Evolutionary conservation across 2,797 vertebrate species (phyloP).

Genomic region (Pygocentrus nattereri): DNA sequence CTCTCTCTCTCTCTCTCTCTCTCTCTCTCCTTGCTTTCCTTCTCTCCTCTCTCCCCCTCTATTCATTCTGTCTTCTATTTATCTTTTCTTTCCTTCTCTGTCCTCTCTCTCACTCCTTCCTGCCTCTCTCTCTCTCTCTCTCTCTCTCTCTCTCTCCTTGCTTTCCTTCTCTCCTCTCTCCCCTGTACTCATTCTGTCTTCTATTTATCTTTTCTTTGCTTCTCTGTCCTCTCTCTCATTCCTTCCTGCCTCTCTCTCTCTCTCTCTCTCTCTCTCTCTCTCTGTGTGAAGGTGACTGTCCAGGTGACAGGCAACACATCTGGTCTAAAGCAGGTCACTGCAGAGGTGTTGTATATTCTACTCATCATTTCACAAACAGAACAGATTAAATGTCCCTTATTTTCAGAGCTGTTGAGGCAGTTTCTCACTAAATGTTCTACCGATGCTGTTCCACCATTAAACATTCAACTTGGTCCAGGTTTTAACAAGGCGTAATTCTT

Average conservation of each 20-base stretch:
- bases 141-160: neutral
- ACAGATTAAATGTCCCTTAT: constrained; percentile 34
- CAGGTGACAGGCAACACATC: neutral
- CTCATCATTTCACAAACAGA: neutral
- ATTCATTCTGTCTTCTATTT: neutral
- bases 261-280: constrained; percentile 6
- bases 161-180: neutral
- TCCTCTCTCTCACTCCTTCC: constrained; percentile 4
- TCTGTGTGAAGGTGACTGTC: constrained; percentile 14
- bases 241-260: neutral
- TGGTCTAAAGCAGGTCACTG: neutral
- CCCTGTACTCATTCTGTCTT: neutral
- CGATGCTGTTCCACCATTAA: too few relatives aligned
- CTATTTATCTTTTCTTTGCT: neutral
- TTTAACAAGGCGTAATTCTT: too few relatives aligned
- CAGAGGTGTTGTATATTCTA: neutral
- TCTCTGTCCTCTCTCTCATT: constrained; percentile 29
- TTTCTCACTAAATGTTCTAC: neutral
- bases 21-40: too few relatives aligned
- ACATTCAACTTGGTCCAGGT: neutral
- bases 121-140: neutral
- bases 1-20: neutral
- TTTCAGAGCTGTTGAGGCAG: constrained; percentile 44
- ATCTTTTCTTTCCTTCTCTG: neutral
- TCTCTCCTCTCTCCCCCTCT: neutral